Base-by-base conservation (phyloP, 2,797 vertebrate genomes). In the Enteromius fasciolatus region DNA sequence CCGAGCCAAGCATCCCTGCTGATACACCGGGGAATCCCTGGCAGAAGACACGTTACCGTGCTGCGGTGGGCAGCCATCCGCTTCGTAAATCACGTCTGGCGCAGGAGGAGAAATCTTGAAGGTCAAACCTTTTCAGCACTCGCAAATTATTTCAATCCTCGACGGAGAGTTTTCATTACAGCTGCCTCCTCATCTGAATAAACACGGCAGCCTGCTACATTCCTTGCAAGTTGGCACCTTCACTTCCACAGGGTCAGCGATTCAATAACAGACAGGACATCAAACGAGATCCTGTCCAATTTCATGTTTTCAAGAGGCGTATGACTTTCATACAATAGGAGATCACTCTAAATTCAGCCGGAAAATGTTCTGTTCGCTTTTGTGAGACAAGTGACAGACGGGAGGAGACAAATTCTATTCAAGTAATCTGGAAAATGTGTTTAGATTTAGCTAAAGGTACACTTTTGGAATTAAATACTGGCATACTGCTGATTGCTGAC, bases 171-270 rank as follows among this genome's bases (percentile, higher is more conserved):
- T 79, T 86, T 83, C 81, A 84, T 87, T 78, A 86, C 81, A 84
- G 86, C 83, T 79, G 81, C 72, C 85, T 82, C 80, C 77, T 85
- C 85, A 88, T 87, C 67, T 85, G 67, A 61, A 78, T 81, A 87
- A 86, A 85, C 73, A 86, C 83, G 28, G 77, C 83, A 67, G 69
- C 36, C 44, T 52, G 77, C 76, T 83, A 72, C 73, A 63, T 46
- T 33, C 73, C 77, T 68, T 78, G 50, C 18, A 86, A 77, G 31
- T 78, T 70, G 63, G 84, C 54, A 83, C 44, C 33, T 72, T 66
- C 78, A 70, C 69, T 68, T 84, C 68, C 76, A 46, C 23, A 18
- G 57, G 78, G 31, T 80, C 72, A 83, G 75, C 36, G 39, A 17
- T 78, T 82, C 69, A 54, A 81, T 77, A 84, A 84, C 39, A 54